Conservation (phyloP, 1,140 invertebrate species). For the Trachymyrmex septentrionalis region DNA sequence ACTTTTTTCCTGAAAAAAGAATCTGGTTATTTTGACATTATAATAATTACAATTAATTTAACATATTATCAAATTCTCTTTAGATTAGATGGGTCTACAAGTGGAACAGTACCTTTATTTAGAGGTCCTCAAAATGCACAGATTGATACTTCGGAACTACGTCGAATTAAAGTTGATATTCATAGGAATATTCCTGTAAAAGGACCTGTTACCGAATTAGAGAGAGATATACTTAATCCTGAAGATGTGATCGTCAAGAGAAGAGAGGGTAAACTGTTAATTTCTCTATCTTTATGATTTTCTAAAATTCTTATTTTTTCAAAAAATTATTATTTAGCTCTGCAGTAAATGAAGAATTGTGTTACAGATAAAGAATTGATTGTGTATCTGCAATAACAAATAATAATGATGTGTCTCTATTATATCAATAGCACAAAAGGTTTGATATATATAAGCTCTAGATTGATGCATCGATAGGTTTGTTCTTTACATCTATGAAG, state of each 20-base stretch:
- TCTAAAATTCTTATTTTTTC: constrained; percentile 13
- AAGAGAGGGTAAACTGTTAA: constrained; percentile 76
- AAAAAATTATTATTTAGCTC: neutral
- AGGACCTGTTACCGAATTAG: constrained; percentile 32
- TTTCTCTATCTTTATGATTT: constrained; percentile 26
- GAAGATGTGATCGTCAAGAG: constrained; percentile 76
- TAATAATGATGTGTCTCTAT: neutral
- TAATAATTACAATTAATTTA: constrained; percentile 12
- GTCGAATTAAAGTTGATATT: constrained; percentile 78
- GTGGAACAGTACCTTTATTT: constrained; percentile 67
- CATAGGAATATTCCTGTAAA: constrained; percentile 70
- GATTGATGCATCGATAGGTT: neutral
- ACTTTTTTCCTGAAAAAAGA: too few relatives aligned
- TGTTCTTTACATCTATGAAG: neutral
- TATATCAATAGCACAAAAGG: neutral
- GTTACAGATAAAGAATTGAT: neutral
- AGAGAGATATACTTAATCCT: constrained; percentile 71
- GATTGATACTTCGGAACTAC: constrained; percentile 68
- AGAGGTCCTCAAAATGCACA: constrained; percentile 71
- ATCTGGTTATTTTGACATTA: neutral
- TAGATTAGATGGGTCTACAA: constrained; percentile 67
- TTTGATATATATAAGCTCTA: neutral
- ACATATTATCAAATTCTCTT: constrained; percentile 27
- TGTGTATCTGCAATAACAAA: neutral
- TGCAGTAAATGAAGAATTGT: neutral